Base-by-base conservation (phyloP, 2,888 invertebrate species). In the Gryllus longicercus region DNA sequence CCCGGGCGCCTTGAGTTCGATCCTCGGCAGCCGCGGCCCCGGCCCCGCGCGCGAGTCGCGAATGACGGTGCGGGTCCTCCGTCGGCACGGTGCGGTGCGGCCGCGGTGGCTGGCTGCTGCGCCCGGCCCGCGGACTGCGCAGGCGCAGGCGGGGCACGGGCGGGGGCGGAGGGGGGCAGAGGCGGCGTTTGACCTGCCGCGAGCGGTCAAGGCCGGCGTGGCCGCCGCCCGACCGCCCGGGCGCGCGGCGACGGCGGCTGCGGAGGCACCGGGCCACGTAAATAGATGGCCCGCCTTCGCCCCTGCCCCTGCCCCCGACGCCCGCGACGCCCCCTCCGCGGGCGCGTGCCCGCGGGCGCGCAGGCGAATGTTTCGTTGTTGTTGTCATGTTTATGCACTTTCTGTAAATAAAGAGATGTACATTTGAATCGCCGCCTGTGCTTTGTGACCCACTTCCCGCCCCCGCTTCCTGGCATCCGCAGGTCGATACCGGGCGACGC, bases 381-480 rank as follows among this genome's bases (percentile, higher is more conserved):
- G 63, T 63, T 63, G 14, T 63, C 63, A n/a, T 63, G 63, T 63
- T 63, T 14, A 63, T 63, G 63, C 63, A 63, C 63, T 63, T 63
- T 63, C 16, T 63, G 63, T 63, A 63, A 63, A 63, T 63, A 63
- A 63, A 63, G 63, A 63, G 63, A 63, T 63, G 63, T 63, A 63
- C 63, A 63, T 63, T 63, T 63, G 63, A 63, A 63, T 63, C 63
- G 14, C 16, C 63, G 14, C n/a, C 8, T 63, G 63, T 63, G 16
- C 16, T 63, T n/a, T 18, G 14, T 63, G 16, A 63, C n/a, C 63
- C 63, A 63, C 14, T 12, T 63, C 16, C n/a, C 63, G 14, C 63
- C 63, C n/a, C n/a, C 63, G 1, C 5, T 63, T 10, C 63, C 11
- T 63, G 14, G 16, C 63, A 63, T 18, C n/a, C 16, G 16, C 63